A percentile compares a stretch with the other conserved stretches of the same genome.
Conservation (phyloP, 2,113 vertebrate genomes). For the Fulica atra region DNA sequence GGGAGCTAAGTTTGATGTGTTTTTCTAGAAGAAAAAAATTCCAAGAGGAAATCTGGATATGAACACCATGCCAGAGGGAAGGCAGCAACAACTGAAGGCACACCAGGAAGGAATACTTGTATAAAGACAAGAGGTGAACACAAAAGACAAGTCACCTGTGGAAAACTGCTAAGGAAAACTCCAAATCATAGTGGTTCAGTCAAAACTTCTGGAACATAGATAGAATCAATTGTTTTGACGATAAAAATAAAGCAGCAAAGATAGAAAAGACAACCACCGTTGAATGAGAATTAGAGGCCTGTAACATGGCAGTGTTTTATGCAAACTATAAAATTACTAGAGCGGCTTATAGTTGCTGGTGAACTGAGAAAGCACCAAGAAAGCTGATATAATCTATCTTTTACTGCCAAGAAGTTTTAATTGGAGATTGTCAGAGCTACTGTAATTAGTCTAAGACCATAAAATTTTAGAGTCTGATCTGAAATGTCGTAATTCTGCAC, state of each 20-base stretch:
- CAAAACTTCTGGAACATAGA: background rate
- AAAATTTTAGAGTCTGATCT: background rate
- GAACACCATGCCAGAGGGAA: background rate
- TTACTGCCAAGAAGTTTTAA: background rate
- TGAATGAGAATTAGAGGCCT: background rate
- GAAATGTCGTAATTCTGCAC: background rate
- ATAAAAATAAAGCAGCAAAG: background rate
- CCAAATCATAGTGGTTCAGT: background rate
- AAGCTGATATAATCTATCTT: background rate
- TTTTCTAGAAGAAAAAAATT: background rate
- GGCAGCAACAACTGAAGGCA: background rate
- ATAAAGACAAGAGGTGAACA: background rate
- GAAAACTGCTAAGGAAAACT: background rate
- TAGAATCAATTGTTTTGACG: background rate
- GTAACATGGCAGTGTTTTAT: background rate
- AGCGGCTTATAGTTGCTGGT: background rate
- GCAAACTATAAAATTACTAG: background rate
- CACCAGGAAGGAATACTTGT: background rate
- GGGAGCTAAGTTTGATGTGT: background rate
- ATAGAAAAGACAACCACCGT: rapidly evolving
- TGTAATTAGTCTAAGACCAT: constrained; percentile 1
- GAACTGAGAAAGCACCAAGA: background rate
- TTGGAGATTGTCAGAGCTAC: background rate
- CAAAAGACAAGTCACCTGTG: background rate
- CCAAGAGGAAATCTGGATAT: background rate